Conservation (phyloP, 1,140 invertebrate species). For the Hypothenemus hampei region DNA sequence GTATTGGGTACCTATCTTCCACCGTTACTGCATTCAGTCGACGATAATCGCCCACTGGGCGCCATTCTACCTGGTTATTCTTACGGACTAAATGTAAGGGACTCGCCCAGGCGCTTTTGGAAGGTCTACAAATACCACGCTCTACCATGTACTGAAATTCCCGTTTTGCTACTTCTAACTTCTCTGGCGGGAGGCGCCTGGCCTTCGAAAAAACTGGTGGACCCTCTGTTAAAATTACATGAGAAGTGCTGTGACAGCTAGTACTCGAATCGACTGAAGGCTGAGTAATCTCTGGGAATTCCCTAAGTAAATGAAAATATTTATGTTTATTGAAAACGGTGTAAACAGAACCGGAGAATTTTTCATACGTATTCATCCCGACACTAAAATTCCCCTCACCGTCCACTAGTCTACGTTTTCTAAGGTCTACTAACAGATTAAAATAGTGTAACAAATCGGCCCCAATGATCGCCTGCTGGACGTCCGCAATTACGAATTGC, state of each 20-base stretch:
- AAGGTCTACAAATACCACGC: neutral
- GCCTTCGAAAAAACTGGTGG: neutral
- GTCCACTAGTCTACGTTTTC: slow-evolving; percentile 37
- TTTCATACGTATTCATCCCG: neutral
- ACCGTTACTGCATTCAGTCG: neutral
- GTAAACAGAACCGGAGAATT: neutral
- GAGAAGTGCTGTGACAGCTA: neutral
- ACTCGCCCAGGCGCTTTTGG: neutral
- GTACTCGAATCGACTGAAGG: neutral
- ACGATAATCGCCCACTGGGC: neutral
- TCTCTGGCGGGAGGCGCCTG: neutral
- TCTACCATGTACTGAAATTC: neutral
- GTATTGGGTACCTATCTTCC: neutral
- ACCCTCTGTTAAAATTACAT: neutral
- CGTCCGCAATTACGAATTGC: slow-evolving; percentile 44
- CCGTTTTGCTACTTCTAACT: neutral
- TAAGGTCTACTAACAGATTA: slow-evolving; percentile 40
- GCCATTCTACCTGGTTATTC: neutral
- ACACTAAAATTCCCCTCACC: no score
- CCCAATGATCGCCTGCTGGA: slow-evolving; percentile 42
- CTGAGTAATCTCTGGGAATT: neutral
- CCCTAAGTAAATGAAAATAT: neutral
- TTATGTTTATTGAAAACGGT: neutral
- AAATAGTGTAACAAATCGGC: slow-evolving; percentile 43
- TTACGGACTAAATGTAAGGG: neutral